phyloP scores from a whole-genome alignment of 2,113 vertebrate species.

The Pelusios castaneus region DNA sequence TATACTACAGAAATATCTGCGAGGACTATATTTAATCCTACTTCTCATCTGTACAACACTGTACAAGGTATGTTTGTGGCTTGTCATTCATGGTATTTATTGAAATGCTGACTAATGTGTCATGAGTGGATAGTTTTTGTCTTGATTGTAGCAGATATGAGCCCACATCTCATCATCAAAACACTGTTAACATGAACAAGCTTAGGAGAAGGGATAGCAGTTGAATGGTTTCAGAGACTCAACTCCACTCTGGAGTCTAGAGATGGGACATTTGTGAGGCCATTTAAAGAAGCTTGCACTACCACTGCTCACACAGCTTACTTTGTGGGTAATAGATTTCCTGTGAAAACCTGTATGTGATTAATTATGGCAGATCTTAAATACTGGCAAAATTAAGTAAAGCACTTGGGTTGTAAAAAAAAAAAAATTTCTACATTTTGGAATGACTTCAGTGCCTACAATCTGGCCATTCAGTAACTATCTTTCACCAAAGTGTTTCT shows the following conservation, averaged over 20 bases:
- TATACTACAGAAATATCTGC: background rate
- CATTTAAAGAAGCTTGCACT: background rate
- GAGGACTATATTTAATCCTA: background rate
- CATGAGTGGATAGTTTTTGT: too few relatives aligned
- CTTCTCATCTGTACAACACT: background rate
- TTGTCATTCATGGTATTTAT: background rate
- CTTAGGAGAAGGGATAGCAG: background rate
- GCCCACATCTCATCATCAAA: background rate
- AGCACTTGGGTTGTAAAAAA: background rate
- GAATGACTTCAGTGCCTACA: background rate
- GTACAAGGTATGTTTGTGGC: background rate
- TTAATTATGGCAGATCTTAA: background rate
- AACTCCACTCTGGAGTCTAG: background rate
- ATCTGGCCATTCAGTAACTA: background rate
- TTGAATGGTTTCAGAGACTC: background rate
- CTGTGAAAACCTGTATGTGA: background rate
- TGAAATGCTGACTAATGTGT: background rate
- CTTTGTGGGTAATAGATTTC: background rate
- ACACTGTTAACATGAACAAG: background rate
- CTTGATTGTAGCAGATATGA: background rate
- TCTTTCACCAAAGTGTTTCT: background rate
- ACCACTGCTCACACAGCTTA: background rate
- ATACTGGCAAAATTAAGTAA: accelerated
- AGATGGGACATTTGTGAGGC: background rate
- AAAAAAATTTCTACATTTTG: background rate